A percentile compares a stretch with the other conserved stretches of the same genome.
Evolutionary conservation across 2,797 vertebrate species (phyloP).

Genomic region (Aeoliscus strigatus): DNA sequence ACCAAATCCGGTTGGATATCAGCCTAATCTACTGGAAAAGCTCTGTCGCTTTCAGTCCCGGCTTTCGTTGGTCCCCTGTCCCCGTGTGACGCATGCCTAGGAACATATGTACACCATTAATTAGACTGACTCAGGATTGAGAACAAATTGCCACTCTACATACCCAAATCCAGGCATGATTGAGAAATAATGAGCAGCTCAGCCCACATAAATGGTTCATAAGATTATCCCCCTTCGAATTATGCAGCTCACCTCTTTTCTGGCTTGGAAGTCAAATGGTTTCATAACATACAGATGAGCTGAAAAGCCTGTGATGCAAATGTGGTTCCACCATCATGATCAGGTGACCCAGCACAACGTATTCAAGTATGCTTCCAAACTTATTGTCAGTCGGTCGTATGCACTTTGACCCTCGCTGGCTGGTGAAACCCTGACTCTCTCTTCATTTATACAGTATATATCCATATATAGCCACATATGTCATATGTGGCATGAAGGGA

Average conservation of each 20-base stretch:
- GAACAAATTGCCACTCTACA: slow-evolving; percentile 62
- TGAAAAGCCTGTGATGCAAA: background rate
- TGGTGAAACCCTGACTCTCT: too few species aligned
- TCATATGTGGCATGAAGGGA: too few species aligned
- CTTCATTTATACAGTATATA: too few species aligned
- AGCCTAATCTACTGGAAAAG: slow-evolving; percentile 64
- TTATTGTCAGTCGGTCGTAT: background rate
- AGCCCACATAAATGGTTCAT: slow-evolving; percentile 51
- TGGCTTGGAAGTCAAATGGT: slow-evolving; percentile 14
- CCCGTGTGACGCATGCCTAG: slow-evolving; percentile 14
- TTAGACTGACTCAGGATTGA: slow-evolving; percentile 50
- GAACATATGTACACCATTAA: slow-evolving; percentile 46
- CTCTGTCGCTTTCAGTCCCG: slow-evolving; percentile 40
- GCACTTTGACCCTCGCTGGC: slow-evolving; percentile 31
- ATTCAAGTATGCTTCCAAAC: too few species aligned
- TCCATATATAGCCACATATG: too few species aligned
- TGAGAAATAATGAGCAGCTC: slow-evolving; percentile 59
- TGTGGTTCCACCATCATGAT: background rate
- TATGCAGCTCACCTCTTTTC: slow-evolving; percentile 38
- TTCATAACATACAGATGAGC: slow-evolving; percentile 23
- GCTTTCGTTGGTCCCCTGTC: slow-evolving; percentile 39
- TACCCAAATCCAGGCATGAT: slow-evolving; percentile 60
- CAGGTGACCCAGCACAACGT: too few species aligned
- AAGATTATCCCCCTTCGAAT: slow-evolving; percentile 49
- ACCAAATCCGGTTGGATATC: slow-evolving; percentile 68